Evolutionary conservation across 37 sponge, comb jelly and placozoan species (phyloP).

Genomic region (Bolinopsis microptera): DNA sequence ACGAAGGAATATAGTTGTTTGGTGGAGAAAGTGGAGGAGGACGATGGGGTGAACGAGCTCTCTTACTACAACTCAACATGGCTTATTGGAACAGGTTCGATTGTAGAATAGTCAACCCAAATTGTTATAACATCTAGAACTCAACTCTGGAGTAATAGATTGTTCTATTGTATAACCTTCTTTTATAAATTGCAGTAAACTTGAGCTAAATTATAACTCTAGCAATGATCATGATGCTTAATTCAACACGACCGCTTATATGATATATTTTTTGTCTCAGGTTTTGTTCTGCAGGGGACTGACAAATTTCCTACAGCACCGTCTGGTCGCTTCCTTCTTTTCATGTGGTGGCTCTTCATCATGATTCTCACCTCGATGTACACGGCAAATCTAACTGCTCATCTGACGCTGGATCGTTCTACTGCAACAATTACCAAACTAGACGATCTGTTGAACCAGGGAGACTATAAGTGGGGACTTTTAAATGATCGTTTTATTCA

Average conservation of each 20-base stretch:
- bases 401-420: slow-evolving; percentile 6
- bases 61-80: not conserved
- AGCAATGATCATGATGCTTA: no score
- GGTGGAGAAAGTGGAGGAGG: not conserved
- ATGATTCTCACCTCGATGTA: slow-evolving; percentile 34
- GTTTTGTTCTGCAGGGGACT: not conserved
- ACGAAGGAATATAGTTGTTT: no score
- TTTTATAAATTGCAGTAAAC: no score
- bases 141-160: no score
- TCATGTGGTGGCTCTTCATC: slow-evolving; percentile 28
- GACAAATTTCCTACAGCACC: not conserved
- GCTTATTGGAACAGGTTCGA: not conserved
- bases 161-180: no score
- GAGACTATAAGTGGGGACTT: not conserved
- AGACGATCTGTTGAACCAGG: not conserved
- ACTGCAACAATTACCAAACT: not conserved
- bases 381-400: slow-evolving; percentile 33
- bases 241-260: no score
- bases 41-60: not conserved
- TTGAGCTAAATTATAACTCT: no score
- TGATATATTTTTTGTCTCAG: no score
- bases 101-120: no score
- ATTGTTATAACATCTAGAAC: no score
- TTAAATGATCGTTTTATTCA: not conserved
- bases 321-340: not conserved